Conservation (phyloP, 2,888 invertebrate genomes). For the Hoplodrina blanda region DNA sequence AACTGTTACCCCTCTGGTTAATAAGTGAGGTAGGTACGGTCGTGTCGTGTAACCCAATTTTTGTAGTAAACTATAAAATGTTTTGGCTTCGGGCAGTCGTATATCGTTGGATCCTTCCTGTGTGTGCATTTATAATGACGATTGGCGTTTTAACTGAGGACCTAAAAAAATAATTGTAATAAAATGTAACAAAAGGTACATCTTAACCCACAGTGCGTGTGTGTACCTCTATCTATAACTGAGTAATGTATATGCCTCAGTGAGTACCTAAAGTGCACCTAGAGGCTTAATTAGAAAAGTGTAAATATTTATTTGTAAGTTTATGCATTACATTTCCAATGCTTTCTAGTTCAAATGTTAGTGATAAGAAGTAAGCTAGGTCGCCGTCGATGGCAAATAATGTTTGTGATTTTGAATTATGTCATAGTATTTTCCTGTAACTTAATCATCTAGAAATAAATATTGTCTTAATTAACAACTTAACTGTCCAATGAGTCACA, state of each 20-base stretch:
- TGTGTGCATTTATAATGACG: conserved; percentile 60
- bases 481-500: too few relatives aligned
- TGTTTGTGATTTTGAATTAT: conserved; percentile 71
- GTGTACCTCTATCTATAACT: conserved; percentile 5
- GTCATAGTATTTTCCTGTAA: conserved; percentile 56
- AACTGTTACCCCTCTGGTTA: background rate
- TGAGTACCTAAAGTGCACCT: conserved; percentile 40
- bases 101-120: conserved; percentile 28
- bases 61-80: conserved; percentile 2
- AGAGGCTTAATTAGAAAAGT: conserved; percentile 55
- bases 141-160: conserved; percentile 21
- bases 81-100: conserved; percentile 41
- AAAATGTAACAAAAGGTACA: conserved; percentile 2
- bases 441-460: conserved; percentile 50
- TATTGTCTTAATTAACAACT: conserved; percentile 32
- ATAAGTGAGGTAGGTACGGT: background rate
- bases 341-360: conserved; percentile 82
- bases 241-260: conserved; percentile 46
- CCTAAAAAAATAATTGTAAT: conserved; percentile 16
- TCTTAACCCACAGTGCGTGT: conserved; percentile 24
- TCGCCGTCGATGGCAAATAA: conserved; percentile 61
- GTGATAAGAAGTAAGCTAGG: conserved; percentile 66
- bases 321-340: conserved; percentile 81
- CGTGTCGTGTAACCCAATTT: background rate
- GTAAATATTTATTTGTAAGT: conserved; percentile 66